These are phyloP conservation scores for Argyresthia albistria DNA, from an alignment of 2,888 invertebrate species.

Conservation along the genomic window DNA sequence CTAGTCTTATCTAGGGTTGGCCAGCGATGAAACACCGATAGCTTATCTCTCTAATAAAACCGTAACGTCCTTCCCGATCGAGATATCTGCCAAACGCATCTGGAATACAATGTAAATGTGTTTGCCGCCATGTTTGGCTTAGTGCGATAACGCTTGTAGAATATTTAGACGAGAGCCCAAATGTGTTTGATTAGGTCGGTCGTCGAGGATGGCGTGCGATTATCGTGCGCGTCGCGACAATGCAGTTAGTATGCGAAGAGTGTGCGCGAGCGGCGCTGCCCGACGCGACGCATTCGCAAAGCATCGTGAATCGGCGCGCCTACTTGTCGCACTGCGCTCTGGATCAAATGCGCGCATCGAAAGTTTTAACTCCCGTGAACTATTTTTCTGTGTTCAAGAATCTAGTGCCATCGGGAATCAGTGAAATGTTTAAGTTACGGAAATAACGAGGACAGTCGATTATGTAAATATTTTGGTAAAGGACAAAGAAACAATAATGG, in stretches of 20 bases:
- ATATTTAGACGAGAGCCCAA: constrained; percentile 50
- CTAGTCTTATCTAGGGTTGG: constrained; percentile 6
- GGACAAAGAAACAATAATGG: constrained; percentile 18
- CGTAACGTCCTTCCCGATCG: constrained; percentile 34
- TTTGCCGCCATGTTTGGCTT: constrained; percentile 41
- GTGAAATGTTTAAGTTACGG: neutral
- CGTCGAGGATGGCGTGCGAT: constrained; percentile 44
- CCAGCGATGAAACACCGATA: too few relatives aligned
- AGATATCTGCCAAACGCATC: constrained; percentile 32
- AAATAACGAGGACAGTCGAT: neutral
- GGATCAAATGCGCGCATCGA: neutral
- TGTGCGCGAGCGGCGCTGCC: constrained; percentile 49
- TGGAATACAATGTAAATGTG: constrained; percentile 38
- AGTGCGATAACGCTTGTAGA: constrained; percentile 41
- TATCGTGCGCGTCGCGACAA: constrained; percentile 39
- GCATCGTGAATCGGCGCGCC: constrained; percentile 22
- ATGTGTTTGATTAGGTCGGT: constrained; percentile 48
- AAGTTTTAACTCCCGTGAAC: too few relatives aligned
- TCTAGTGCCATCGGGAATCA: neutral
- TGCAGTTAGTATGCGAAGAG: constrained; percentile 63
- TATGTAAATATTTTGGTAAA: neutral
- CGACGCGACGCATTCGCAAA: constrained; percentile 45
- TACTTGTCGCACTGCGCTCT: neutral
- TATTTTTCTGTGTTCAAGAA: neutral
- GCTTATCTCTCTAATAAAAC: constrained; percentile 14